Conservation (phyloP, 2,797 vertebrate species). For the Babyrousa celebensis region DNA sequence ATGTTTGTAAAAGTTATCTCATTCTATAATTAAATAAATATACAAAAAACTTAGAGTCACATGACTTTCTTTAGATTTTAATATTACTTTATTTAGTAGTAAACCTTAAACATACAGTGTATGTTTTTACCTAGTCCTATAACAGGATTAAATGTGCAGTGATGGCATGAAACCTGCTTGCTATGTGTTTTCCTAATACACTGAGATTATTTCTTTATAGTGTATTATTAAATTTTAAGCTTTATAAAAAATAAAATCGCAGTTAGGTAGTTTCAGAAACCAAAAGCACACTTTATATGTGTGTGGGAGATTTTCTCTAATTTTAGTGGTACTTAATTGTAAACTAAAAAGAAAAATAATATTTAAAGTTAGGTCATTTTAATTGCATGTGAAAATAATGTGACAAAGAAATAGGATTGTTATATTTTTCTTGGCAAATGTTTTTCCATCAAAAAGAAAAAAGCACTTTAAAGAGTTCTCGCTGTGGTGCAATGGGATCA, state of each 20-base stretch:
- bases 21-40: slow-evolving; percentile 10
- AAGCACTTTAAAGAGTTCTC: not conserved
- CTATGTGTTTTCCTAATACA: not conserved
- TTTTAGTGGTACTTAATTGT: slow-evolving; percentile 48
- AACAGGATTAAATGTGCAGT: not conserved
- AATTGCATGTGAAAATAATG: not conserved
- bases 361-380: slow-evolving; percentile 19
- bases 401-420: not conserved
- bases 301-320: not conserved
- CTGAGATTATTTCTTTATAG: slow-evolving; percentile 1
- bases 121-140: not conserved
- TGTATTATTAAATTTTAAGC: not conserved
- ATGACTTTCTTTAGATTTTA: slow-evolving; percentile 26
- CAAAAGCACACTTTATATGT: not conserved
- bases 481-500: no score
- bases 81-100: slow-evolving; percentile 1
- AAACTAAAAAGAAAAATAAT: not conserved
- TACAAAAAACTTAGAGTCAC: not conserved
- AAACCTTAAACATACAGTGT: not conserved
- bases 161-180: not conserved
- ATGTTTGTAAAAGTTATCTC: not conserved
- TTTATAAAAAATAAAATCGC: not conserved
- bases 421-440: not conserved
- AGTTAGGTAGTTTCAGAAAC: not conserved
- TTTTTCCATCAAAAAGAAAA: not conserved